Base-by-base conservation (phyloP, 2,888 invertebrate species). In the Pseudolycoriella hygida region DNA sequence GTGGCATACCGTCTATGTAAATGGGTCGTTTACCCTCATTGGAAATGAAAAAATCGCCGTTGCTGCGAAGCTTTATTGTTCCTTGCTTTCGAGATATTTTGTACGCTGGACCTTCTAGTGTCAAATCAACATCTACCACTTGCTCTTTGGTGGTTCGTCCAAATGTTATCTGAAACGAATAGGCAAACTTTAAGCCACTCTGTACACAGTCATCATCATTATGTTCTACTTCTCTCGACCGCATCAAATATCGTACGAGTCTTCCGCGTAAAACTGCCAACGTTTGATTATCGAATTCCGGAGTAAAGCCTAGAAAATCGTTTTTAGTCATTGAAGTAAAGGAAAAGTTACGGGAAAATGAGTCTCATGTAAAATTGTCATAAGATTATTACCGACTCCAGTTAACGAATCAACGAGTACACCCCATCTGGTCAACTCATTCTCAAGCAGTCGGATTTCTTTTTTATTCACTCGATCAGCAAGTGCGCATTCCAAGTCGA, bases 21-120 rank as follows among this genome's bases (percentile, higher is more conserved):
- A 97, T 82, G 2, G 94, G 86, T 48, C 94, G 69, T 60, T 92
- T 90, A 17, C 96, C 97, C 62, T 94, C 93, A 40, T 96, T 96
- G 17, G 86, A 82, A 55, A 97, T 74, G 60, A 88, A 88, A 64
- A 96, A 97, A 60, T 96, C 94, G 0, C 94, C 96, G 51, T 85
- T 90, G 61, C 88, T 89, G 44, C 89, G 72, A 50, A 96, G 72
- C 42, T 80, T 76, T 47, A 97, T 87, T 2, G 89, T 85, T 6
- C 89, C 96, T 63, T 96, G 96, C 51, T 87, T 76, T 39, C 96
- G 72, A 0, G 94, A 94, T 37, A 92, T 80, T 67, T 94, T 96
- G 62, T 85, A 84, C 0, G 94, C 85, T 0, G 94, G 93, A 0
- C 96, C 96, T 67, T 97, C 96, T 39, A 94, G 67, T 1, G 83